phyloP scores from a whole-genome alignment of 2,797 vertebrate species.

The Garrulus glandarius region DNA sequence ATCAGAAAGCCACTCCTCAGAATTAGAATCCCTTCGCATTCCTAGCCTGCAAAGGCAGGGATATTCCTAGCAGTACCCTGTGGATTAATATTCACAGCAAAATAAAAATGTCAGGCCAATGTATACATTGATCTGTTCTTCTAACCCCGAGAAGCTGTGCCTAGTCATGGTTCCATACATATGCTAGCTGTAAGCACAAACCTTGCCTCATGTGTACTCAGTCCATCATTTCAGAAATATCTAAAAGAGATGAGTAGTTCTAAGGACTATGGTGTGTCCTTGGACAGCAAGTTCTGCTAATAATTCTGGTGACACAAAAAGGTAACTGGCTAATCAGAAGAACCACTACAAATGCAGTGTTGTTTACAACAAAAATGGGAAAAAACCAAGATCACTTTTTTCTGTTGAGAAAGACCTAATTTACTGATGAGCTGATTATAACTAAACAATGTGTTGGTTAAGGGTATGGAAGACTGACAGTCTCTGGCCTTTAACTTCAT shows the following conservation, averaged over 20 bases:
- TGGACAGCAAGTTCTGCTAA: not conserved
- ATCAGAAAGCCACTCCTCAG: not conserved
- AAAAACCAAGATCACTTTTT: not conserved
- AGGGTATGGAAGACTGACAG: not conserved
- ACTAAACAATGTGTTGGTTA: not conserved
- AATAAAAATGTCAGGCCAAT: not conserved
- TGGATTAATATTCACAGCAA: not conserved
- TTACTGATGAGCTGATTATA: not conserved
- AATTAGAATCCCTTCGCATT: not conserved
- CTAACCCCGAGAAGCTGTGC: not conserved
- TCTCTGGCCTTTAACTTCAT: not conserved
- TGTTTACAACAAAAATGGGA: not conserved
- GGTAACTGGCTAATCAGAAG: not conserved
- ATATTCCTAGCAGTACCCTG: not conserved
- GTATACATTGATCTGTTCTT: not conserved
- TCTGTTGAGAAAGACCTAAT: not conserved
- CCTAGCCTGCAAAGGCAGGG: not conserved
- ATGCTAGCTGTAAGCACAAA: not conserved
- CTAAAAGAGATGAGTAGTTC: not conserved
- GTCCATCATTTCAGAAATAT: not conserved
- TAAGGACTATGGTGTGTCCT: not conserved
- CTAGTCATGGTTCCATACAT: not conserved
- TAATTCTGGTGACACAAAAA: not conserved
- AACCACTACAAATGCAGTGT: not conserved
- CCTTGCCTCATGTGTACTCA: not conserved